phyloP scores from a whole-genome alignment of 2,113 vertebrate genomes.

The Chloroceryle aenea region DNA sequence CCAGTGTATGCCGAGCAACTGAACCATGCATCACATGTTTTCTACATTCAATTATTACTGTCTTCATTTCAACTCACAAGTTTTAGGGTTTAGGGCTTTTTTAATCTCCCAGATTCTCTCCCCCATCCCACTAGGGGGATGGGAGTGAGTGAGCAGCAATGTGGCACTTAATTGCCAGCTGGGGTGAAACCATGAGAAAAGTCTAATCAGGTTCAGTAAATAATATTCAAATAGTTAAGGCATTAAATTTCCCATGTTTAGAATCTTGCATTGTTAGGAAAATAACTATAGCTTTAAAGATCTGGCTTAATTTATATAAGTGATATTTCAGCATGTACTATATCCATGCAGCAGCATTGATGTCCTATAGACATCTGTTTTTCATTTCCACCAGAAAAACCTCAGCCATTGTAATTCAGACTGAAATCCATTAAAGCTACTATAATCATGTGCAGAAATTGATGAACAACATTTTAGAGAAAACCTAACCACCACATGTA shows the following conservation, averaged over 20 bases:
- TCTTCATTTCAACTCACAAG: background rate
- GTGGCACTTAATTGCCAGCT: background rate
- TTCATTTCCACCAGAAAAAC: background rate
- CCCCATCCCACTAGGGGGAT: background rate
- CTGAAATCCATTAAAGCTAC: background rate
- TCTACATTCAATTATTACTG: background rate
- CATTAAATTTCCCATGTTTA: background rate
- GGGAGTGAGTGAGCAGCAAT: background rate
- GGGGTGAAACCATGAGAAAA: background rate
- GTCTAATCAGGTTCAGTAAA: background rate
- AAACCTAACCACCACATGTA: background rate
- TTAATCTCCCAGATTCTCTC: background rate
- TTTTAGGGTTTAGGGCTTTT: background rate
- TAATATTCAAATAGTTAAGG: background rate
- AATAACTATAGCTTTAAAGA: background rate
- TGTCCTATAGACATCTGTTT: background rate
- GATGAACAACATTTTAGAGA: background rate
- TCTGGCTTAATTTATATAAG: background rate
- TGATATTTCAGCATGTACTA: background rate
- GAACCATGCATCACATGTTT: background rate
- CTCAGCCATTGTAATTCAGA: background rate
- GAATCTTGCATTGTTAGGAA: background rate
- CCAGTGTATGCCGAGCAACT: background rate
- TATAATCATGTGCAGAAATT: background rate
- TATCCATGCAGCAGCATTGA: background rate